Base-by-base conservation (phyloP, 2,888 invertebrate species). In the Lamellibrachia satsuma region DNA sequence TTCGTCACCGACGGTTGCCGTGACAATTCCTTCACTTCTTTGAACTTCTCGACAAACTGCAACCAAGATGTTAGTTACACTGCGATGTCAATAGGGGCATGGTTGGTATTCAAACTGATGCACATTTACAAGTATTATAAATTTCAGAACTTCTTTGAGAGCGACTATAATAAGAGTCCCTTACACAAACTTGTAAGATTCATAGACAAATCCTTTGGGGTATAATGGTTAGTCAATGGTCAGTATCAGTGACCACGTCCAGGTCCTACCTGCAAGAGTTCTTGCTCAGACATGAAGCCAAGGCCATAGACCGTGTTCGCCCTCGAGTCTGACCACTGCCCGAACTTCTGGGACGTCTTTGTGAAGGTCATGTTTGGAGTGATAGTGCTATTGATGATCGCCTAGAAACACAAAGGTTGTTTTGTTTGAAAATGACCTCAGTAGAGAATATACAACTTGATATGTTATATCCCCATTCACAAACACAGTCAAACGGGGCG, bases 281-380 rank as follows among this genome's bases (percentile, higher is more conserved):
- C 99, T 39, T 98, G 98, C 96, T 99, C 99, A 0, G 99, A 98
- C 90, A 98, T 98, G 97, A 99, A 99, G 8, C 99, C 99, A 93
- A 99, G 97, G 0, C 99, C 99, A 96, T 99, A 99, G 11, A 99
- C 99, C 0, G 99, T 99, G 97, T 99, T 99, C 91, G 99, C 99
- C 94, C 99, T 97, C 90, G 99, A 98, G 97, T 99, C 99, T 94
- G 99, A 99, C 99, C 99, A 99, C 97, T 99, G 99, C 1, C 99
- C 99, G 97, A 99, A 99, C 97, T 99, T 99, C 97, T 99, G 99
- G 9, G 99, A 99, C 4, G 99, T 99, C 97, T 99, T 99, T 92
- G 99, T 99, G 96, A 99, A 99, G 91, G 98, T 98, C 99, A 99
- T 99, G 96, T 98, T 98, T 8, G 99, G 98, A 92, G 99, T 99